Evolutionary conservation across 2,797 vertebrate genomes (phyloP), one percentile per base, ranked within the genome.

Genomic region (Hybognathus amarus): DNA sequence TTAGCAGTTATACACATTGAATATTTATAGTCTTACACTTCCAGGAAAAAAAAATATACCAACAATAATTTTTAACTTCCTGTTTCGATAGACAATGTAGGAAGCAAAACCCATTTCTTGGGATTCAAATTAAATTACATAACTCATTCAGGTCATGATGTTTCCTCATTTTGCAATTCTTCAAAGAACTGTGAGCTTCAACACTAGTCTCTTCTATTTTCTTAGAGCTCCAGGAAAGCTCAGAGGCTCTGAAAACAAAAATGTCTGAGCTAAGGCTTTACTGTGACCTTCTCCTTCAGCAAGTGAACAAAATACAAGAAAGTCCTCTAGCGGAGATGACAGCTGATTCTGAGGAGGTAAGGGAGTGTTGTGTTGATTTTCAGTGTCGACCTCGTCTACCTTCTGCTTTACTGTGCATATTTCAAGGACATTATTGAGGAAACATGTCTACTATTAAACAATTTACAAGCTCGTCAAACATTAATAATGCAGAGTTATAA

Each of bases 251-350:
- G 91, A 99, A 97, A 94, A 98, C 95, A 11, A 99, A 99, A 94
- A 98, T 99, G 97, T 99, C 97, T 42, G 98, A 99, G 92, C 95
- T 99, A 86, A 93, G 98, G 90, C 92, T 99, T 78, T 99, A 99
- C 94, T 99, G 98, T 93, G 97, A 99, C 93, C 97, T 99, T 86
- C 96, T 99, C 80, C 96, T 98, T 83, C 97, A 98, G 90, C 98
- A 99, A 96, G 97, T 99, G 85, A 96, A 96, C 93, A 98, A 95
- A 93, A 96, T 98, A 24, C 97, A 97, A 91, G 96, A 97, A 88
- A 92, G 89, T 68, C 91, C 94, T 64, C 81, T 92, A 85, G 88
- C 92, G 78, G 94, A 93, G 73, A 87, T 2, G 3, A 10, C 80
- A 5, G 89, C 66, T 50, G 90, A 90, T 77, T 59, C 87, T 1